These are phyloP conservation scores for Chesias legatella DNA, from an alignment of 2,888 invertebrate genomes.

Conservation along the genomic window DNA sequence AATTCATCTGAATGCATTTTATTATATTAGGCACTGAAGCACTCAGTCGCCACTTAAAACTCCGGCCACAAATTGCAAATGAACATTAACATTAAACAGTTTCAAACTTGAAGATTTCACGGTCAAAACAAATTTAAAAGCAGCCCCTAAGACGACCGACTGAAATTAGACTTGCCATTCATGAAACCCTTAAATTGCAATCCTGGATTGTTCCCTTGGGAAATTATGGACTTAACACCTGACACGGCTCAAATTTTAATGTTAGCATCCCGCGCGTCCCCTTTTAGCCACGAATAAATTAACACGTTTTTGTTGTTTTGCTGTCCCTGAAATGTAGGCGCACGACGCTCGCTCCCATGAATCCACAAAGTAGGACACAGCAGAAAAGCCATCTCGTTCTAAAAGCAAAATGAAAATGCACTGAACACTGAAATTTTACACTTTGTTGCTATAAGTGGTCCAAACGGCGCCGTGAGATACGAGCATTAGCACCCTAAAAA, in stretches of 20 bases:
- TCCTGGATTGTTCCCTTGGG: conserved; percentile 72
- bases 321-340: conserved; percentile 38
- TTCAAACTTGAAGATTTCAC: conserved; percentile 28
- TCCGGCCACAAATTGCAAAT: conserved; percentile 25
- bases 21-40: conserved; percentile 8
- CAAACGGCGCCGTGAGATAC: too few relatives aligned
- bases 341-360: conserved; percentile 19
- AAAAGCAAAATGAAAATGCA: conserved; percentile 10
- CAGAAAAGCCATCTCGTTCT: conserved; percentile 12
- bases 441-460: conserved; percentile 1
- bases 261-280: conserved; percentile 51
- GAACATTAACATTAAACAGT: conserved; percentile 23
- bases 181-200: conserved; percentile 74
- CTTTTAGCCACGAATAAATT: conserved; percentile 68
- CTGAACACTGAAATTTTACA: not conserved
- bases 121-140: conserved; percentile 36
- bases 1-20: conserved; percentile 12
- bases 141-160: conserved; percentile 41
- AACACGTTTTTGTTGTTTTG: conserved; percentile 56
- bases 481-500: too few relatives aligned
- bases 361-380: conserved; percentile 20
- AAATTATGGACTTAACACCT: conserved; percentile 80
- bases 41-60: conserved; percentile 20
- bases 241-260: conserved; percentile 79
- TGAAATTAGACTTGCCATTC: conserved; percentile 70